These are phyloP conservation scores for Myopa testacea DNA, from an alignment of 2,888 invertebrate species.

Conservation along the genomic window DNA sequence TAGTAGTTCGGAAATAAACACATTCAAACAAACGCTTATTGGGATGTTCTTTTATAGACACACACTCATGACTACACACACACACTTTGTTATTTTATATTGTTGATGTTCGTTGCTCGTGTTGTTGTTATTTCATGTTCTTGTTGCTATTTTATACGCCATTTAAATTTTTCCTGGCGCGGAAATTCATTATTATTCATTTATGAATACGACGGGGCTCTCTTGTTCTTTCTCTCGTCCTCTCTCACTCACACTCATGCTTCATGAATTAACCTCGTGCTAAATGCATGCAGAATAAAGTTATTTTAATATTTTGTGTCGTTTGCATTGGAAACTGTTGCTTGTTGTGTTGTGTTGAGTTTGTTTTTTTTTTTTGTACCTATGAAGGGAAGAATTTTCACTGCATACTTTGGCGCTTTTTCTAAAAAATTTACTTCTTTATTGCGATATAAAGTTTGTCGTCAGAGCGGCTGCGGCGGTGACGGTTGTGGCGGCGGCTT, in stretches of 20 bases:
- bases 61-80: not conserved
- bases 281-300: conserved; percentile 38
- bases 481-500: not conserved
- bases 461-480: not conserved
- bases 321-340: not conserved
- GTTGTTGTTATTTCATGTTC: not conserved
- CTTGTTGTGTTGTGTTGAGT: not conserved
- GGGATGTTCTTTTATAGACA: not conserved
- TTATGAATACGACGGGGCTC: not conserved
- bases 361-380: not conserved
- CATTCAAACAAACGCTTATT: not conserved
- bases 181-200: conserved; percentile 35
- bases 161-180: conserved; percentile 18
- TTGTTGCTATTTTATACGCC: conserved; percentile 1
- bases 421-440: not conserved
- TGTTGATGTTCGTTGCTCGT: too few species aligned
- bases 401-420: conserved; percentile 13
- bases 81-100: too few species aligned
- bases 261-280: conserved; percentile 26
- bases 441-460: conserved; percentile 3
- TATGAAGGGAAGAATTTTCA: not conserved
- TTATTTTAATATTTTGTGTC: conserved; percentile 31
- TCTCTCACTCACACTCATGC: not conserved
- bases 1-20: too few species aligned
- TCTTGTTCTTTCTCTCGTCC: not conserved